Evolutionary conservation across 2,888 invertebrate species (phyloP).

Genomic region (Lithodes maja): DNA sequence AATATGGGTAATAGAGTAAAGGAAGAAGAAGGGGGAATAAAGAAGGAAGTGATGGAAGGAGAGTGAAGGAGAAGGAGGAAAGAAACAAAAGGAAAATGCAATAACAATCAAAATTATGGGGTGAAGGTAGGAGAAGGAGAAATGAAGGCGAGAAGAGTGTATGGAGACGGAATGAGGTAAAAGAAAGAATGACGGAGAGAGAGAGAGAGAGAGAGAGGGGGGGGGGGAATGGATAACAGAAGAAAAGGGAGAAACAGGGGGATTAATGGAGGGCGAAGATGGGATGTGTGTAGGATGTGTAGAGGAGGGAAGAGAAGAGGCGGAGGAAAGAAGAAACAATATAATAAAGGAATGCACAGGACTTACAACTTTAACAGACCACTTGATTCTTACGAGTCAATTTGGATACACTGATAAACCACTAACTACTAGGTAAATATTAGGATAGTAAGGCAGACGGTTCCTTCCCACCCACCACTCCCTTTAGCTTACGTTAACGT

Average conservation of each 20-base stretch:
- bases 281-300: not conserved
- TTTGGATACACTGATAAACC: too few species aligned
- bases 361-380: too few species aligned
- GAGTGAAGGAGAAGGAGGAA: not conserved
- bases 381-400: too few species aligned
- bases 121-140: not conserved
- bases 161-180: not conserved
- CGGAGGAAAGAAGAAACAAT: not conserved
- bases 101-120: not conserved
- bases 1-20: not conserved
- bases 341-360: too few species aligned
- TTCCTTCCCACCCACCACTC: too few species aligned
- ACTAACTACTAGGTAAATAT: too few species aligned
- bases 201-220: not conserved
- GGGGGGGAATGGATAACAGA: not conserved
- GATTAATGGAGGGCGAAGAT: not conserved
- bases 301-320: not conserved
- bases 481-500: too few species aligned
- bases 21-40: not conserved
- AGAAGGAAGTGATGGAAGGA: not conserved
- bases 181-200: constrained; percentile 28
- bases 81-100: not conserved
- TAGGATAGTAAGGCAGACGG: too few species aligned
- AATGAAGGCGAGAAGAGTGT: not conserved
- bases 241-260: constrained; percentile 3